Conservation (phyloP, 1,140 invertebrate species). For the Asobara japonica region DNA sequence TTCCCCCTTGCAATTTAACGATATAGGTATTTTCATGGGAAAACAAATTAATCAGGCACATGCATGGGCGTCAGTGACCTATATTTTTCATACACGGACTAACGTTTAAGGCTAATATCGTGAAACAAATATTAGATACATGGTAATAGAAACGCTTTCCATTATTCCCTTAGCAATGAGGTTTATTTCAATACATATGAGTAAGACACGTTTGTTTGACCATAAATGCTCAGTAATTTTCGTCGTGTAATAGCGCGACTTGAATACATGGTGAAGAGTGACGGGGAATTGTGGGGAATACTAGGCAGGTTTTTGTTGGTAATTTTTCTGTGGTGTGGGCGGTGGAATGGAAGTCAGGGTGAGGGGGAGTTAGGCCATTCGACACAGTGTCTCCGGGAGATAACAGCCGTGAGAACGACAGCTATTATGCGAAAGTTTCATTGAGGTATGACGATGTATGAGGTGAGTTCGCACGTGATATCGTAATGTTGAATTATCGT, state of each 20-base stretch:
- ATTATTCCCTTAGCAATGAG: not conserved
- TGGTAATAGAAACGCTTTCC: not conserved
- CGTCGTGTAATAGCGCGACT: not conserved
- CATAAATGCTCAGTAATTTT: constrained; percentile 1
- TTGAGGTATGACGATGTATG: not conserved
- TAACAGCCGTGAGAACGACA: not conserved
- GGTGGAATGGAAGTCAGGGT: not conserved
- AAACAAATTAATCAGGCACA: not conserved
- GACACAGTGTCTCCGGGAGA: not conserved
- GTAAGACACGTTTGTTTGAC: not conserved
- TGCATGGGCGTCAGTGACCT: not conserved
- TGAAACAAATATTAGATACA: not conserved
- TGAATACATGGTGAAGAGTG: not conserved
- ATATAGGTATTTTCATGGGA: not conserved
- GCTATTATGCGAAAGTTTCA: not conserved
- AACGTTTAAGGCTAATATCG: not conserved
- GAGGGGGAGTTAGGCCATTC: not conserved
- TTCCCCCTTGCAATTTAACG: not conserved
- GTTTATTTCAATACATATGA: not conserved
- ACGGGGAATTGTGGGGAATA: not conserved
- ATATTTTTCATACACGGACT: not conserved
- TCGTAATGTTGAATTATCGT: not conserved
- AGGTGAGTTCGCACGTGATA: not conserved
- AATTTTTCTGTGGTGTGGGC: too few relatives aligned
- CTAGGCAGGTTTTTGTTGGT: not conserved